phyloP scores from a whole-genome alignment of 2,113 vertebrate species.

The Capricornis sumatraensis region DNA sequence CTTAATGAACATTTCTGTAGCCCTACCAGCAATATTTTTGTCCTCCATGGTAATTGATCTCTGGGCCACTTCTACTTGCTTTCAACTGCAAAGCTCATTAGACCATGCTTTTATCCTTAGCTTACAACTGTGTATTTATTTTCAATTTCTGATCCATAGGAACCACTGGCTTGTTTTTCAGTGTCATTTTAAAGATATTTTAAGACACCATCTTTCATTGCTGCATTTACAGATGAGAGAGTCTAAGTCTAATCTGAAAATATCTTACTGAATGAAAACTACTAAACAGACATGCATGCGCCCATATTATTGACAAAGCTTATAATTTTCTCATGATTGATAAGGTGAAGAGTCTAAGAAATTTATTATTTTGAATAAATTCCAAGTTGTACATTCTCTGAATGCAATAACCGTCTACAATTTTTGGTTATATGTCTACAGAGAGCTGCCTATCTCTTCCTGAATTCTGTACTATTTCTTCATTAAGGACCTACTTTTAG shows the following conservation, averaged over 20 bases:
- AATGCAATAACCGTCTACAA: neutral
- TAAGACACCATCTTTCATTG: neutral
- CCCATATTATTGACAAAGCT: neutral
- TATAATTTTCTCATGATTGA: neutral
- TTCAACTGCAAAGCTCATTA: neutral
- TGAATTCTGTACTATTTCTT: neutral
- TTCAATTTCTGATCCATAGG: neutral
- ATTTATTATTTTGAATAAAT: neutral
- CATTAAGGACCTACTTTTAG: neutral
- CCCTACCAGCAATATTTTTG: neutral
- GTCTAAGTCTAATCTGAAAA: neutral
- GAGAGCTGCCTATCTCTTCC: neutral
- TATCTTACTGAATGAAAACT: neutral
- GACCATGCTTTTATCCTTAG: neutral
- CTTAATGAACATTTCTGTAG: neutral
- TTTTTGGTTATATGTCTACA: neutral
- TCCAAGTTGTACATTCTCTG: neutral
- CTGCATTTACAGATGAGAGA: neutral
- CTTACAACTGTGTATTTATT: neutral
- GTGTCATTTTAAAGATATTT: neutral
- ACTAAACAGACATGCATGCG: neutral
- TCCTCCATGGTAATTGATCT: neutral
- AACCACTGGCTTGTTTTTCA: neutral
- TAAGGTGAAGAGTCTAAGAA: neutral
- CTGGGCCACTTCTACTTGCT: neutral